Percentiles rank a stretch among this genome's conserved stretches.
Conservation (phyloP, 2,113 vertebrate genomes). For the Ivindomyrus marchei region DNA sequence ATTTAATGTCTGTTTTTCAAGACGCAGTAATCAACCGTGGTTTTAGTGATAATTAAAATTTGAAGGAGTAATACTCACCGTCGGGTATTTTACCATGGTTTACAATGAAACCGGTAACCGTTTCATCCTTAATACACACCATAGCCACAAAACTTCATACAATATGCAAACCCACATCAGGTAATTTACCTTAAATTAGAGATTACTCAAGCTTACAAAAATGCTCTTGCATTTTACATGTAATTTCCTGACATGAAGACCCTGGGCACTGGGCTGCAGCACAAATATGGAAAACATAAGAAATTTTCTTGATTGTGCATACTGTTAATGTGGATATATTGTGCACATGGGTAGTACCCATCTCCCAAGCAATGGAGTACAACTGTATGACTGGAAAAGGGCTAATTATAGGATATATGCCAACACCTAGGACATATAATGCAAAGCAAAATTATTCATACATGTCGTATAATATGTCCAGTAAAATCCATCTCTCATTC, state of each 20-base stretch:
- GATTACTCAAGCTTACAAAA: neutral
- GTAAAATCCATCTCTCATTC: slow-evolving; percentile 52
- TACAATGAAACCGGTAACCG: neutral
- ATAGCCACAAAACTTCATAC: neutral
- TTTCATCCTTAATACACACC: neutral
- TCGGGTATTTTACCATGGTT: neutral
- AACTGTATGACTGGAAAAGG: neutral
- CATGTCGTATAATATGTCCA: slow-evolving; percentile 32
- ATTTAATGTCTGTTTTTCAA: neutral
- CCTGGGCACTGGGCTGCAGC: neutral
- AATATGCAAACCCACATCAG: neutral
- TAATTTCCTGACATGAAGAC: neutral
- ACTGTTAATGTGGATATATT: neutral
- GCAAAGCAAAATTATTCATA: slow-evolving; percentile 34
- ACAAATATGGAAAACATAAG: neutral
- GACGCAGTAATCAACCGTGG: neutral
- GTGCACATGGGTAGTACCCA: neutral
- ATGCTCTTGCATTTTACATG: neutral
- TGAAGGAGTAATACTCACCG: neutral
- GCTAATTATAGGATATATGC: neutral
- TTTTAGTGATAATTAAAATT: neutral
- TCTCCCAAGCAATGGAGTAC: neutral
- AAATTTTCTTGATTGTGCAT: neutral
- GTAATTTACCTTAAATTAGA: neutral
- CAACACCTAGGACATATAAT: neutral